Evolutionary conservation across 2,797 vertebrate genomes (phyloP).

Genomic region (Channallabes apus): DNA sequence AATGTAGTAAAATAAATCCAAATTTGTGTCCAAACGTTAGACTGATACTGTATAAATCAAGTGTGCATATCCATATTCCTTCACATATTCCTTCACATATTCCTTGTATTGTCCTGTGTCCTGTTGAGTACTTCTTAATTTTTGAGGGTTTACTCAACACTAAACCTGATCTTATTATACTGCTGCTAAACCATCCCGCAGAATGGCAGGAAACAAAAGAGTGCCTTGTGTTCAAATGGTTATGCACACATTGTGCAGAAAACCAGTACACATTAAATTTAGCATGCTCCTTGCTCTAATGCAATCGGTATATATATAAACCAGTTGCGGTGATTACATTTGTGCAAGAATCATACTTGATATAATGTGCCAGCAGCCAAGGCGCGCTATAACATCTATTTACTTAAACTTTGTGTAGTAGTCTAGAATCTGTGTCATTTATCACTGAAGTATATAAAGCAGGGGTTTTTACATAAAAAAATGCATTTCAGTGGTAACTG

Average conservation of each 20-base stretch:
- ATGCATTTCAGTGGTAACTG: neutral
- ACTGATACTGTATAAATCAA: neutral
- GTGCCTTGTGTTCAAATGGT: slow-evolving; percentile 31
- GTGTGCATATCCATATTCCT: neutral
- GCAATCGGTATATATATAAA: slow-evolving; percentile 29
- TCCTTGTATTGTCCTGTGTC: neutral
- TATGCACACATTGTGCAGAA: slow-evolving; percentile 39
- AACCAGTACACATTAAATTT: slow-evolving; percentile 37
- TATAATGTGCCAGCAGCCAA: slow-evolving; percentile 19
- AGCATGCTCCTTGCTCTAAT: slow-evolving; percentile 21
- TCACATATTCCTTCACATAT: neutral
- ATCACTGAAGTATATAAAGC: neutral
- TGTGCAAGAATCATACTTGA: slow-evolving; percentile 33
- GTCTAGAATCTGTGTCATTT: neutral
- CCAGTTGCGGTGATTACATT: slow-evolving; percentile 28
- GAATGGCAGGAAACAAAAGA: slow-evolving; percentile 40
- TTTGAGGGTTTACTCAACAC: slow-evolving; percentile 22
- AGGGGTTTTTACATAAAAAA: neutral
- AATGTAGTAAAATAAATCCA: too few species aligned
- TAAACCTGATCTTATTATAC: slow-evolving; percentile 29
- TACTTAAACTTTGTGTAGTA: slow-evolving; percentile 4
- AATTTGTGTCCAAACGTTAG: too few species aligned
- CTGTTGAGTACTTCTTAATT: neutral
- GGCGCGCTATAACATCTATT: slow-evolving; percentile 11
- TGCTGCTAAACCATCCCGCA: slow-evolving; percentile 29